phyloP scores from a whole-genome alignment of 2,113 vertebrate species.

The Brachirus orientalis region DNA sequence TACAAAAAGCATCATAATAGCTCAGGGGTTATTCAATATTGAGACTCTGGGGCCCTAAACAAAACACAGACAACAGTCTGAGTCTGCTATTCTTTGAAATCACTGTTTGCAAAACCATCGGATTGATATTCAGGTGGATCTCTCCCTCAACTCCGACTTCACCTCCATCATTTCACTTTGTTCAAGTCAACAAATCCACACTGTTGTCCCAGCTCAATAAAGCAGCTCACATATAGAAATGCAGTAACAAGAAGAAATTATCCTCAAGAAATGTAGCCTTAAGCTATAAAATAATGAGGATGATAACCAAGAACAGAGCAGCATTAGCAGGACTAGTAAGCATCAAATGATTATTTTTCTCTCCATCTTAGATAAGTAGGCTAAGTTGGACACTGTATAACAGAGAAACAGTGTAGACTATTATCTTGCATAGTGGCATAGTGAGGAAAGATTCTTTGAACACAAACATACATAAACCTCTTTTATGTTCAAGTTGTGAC shows the following conservation, averaged over 20 bases:
- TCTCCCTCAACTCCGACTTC: not conserved
- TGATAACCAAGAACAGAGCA: conserved; percentile 65
- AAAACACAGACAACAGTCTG: conserved; percentile 24
- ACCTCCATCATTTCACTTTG: not conserved
- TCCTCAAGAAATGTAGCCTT: conserved; percentile 41
- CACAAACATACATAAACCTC: conserved; percentile 53
- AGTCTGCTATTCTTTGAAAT: conserved; percentile 36
- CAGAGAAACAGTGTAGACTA: conserved; percentile 56
- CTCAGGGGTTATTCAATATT: conserved; percentile 56
- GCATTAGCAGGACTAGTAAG: conserved; percentile 53
- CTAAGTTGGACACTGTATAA: conserved; percentile 69
- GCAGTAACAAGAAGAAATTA: conserved; percentile 17
- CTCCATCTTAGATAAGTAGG: conserved; percentile 65
- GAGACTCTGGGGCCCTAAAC: conserved; percentile 28
- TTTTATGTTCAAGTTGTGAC: conserved; percentile 66
- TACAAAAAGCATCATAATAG: conserved; percentile 59
- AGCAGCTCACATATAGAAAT: conserved; percentile 14
- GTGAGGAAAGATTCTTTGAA: conserved; percentile 50
- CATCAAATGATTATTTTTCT: conserved; percentile 62
- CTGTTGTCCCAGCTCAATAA: conserved; percentile 13
- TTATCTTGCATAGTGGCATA: conserved; percentile 62
- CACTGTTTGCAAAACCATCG: conserved; percentile 14
- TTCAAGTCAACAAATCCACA: conserved; percentile 21
- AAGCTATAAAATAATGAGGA: conserved; percentile 66
- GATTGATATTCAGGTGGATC: conserved; percentile 36